phyloP scores from a whole-genome alignment of 2,797 vertebrate species.

The Huso huso region DNA sequence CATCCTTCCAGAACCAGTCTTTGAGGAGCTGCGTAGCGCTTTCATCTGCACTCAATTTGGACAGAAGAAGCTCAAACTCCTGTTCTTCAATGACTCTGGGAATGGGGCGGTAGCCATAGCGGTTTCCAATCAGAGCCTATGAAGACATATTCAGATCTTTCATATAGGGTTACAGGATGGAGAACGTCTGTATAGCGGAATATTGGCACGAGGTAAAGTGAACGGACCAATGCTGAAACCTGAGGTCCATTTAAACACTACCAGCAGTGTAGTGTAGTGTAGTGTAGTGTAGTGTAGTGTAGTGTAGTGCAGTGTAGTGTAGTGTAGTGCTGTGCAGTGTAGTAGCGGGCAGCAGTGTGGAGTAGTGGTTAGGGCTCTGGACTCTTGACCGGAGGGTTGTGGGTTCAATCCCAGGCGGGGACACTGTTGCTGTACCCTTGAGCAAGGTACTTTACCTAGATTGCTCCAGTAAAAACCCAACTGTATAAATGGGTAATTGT shows the following conservation, averaged over 20 bases:
- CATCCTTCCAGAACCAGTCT: constrained; percentile 57
- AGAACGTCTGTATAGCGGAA: not conserved
- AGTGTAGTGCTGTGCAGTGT: not conserved
- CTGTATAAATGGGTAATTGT: no score
- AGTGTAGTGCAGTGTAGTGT: not conserved
- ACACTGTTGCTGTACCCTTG: no score
- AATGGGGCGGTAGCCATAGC: constrained; percentile 55
- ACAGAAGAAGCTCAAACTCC: constrained; percentile 57
- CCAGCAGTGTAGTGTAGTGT: not conserved
- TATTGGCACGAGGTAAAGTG: not conserved
- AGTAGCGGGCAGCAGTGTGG: not conserved
- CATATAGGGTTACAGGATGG: not conserved
- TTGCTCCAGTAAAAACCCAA: no score
- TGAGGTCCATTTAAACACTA: not conserved
- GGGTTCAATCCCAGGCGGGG: no score
- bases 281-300: constrained; percentile 4
- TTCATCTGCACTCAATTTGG: constrained; percentile 46
- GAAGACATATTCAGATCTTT: not conserved
- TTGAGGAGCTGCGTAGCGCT: constrained; percentile 47
- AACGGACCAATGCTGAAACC: not conserved
- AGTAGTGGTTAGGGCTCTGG: no score
- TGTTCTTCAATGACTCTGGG: constrained; percentile 52
- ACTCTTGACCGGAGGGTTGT: no score
- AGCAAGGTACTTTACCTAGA: no score
- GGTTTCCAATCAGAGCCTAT: constrained; percentile 66